Evolutionary conservation across 2,888 invertebrate species (phyloP).

Genomic region (Netelia fuscicornis): DNA sequence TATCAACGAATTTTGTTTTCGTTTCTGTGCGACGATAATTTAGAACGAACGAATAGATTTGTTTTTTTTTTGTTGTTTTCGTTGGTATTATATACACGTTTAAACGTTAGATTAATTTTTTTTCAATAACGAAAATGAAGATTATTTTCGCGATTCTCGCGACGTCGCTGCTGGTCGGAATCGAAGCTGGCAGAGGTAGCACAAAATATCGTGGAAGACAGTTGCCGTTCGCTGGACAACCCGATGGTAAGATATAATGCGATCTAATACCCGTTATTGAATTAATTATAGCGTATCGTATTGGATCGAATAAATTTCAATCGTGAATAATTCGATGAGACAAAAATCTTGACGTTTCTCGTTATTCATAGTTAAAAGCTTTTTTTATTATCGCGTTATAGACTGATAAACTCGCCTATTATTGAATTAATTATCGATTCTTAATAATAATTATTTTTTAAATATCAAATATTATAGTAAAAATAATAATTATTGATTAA

Average conservation of each 20-base stretch:
- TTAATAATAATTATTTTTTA: too few relatives aligned
- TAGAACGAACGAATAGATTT: background rate
- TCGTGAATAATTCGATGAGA: too few relatives aligned
- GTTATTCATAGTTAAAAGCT: too few relatives aligned
- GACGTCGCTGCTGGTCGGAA: slow-evolving; percentile 70
- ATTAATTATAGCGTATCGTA: background rate
- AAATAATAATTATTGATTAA: too few relatives aligned
- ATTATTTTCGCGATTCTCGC: slow-evolving; percentile 67
- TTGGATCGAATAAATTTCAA: too few relatives aligned
- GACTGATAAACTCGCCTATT: too few relatives aligned
- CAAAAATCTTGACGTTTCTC: too few relatives aligned
- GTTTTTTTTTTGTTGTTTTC: background rate
- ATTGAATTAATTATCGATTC: too few relatives aligned
- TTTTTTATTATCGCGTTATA: too few relatives aligned
- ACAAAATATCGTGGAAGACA: slow-evolving; percentile 72
- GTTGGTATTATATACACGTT: background rate
- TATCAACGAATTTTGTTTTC: background rate
- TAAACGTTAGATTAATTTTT: background rate
- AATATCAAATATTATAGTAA: too few relatives aligned
- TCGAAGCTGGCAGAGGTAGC: slow-evolving; percentile 69
- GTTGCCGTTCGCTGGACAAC: slow-evolving; percentile 73
- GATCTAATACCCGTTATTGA: background rate
- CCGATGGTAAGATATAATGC: slow-evolving; percentile 74
- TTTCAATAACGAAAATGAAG: slow-evolving; percentile 68
- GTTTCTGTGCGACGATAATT: background rate